Conservation (phyloP, 1,140 invertebrate genomes). For the Forficula auricularia region DNA sequence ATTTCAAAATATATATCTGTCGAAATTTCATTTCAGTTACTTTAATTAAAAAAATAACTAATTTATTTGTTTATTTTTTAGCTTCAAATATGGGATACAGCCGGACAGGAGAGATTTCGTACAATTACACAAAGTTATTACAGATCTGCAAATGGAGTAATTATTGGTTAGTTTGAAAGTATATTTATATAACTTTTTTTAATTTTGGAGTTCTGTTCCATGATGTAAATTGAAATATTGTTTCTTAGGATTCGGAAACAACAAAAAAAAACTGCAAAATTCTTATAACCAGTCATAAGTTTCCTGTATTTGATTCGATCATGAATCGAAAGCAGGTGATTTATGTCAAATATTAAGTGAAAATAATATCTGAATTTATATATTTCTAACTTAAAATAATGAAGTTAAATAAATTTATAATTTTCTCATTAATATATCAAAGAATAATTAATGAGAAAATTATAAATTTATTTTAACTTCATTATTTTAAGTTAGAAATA, state of each 20-base stretch:
- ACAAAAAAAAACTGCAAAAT: not conserved
- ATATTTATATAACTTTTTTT: not conserved
- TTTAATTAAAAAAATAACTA: too few species aligned
- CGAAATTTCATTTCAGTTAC: conserved; percentile 6
- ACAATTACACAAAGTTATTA: conserved; percentile 91
- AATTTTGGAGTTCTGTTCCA: not conserved
- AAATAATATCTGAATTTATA: too few species aligned
- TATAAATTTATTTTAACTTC: too few species aligned
- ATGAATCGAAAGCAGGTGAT: not conserved
- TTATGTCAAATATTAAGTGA: not conserved
- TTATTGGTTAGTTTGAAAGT: conserved; percentile 50
- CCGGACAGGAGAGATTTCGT: conserved; percentile 79
- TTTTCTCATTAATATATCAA: too few species aligned
- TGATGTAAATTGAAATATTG: not conserved
- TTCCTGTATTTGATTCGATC: not conserved
- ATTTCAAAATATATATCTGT: conserved; percentile 4
- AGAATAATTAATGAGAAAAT: too few species aligned
- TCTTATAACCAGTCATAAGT: not conserved
- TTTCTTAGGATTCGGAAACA: not conserved
- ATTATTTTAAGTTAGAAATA: too few species aligned
- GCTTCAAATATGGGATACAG: conserved; percentile 89
- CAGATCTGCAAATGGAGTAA: conserved; percentile 77
- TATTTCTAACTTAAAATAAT: too few species aligned
- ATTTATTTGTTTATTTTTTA: conserved; percentile 25
- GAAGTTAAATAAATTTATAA: too few species aligned